These are phyloP conservation scores for Salminus brasiliensis DNA, from an alignment of 2,113 vertebrate genomes.

Conservation along the genomic window DNA sequence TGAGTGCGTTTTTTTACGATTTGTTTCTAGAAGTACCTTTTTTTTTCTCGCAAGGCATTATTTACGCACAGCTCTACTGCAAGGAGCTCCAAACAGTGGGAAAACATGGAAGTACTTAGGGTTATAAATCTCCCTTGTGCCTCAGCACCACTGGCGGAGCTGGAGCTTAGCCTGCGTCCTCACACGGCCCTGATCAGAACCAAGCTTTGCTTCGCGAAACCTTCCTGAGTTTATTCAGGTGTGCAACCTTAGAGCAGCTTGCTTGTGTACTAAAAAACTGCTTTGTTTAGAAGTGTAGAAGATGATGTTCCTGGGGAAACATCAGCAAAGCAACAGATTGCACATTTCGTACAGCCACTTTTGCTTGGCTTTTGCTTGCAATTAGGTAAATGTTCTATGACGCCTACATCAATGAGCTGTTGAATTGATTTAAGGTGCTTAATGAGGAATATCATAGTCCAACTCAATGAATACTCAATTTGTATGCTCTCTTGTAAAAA, in stretches of 20 bases:
- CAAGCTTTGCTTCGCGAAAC: slow-evolving; percentile 46
- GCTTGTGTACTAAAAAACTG: slow-evolving; percentile 52
- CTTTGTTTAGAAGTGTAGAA: slow-evolving; percentile 65
- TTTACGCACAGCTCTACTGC: slow-evolving; percentile 51
- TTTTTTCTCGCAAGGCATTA: slow-evolving; percentile 3
- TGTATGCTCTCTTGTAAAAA: background rate
- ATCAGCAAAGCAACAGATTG: slow-evolving; percentile 41
- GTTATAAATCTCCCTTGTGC: slow-evolving; percentile 64
- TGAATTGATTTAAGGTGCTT: slow-evolving; percentile 50
- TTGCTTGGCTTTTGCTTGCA: slow-evolving; percentile 36
- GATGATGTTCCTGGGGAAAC: slow-evolving; percentile 48
- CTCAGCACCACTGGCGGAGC: slow-evolving; percentile 38
- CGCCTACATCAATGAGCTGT: slow-evolving; percentile 50
- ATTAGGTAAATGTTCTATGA: slow-evolving; percentile 40
- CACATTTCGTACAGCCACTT: slow-evolving; percentile 43
- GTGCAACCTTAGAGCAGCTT: slow-evolving; percentile 50
- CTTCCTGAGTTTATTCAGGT: slow-evolving; percentile 69
- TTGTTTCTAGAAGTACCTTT: background rate
- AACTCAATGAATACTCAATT: slow-evolving; percentile 41
- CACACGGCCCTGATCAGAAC: slow-evolving; percentile 52
- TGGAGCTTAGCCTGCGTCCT: slow-evolving; percentile 57
- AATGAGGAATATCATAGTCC: slow-evolving; percentile 48
- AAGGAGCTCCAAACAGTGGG: slow-evolving; percentile 40
- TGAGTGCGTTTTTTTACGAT: background rate
- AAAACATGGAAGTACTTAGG: slow-evolving; percentile 57